Percentiles rank a stretch among this genome's conserved stretches.
Conservation (phyloP, 2,113 vertebrate species). For the Barnardius zonarius region DNA sequence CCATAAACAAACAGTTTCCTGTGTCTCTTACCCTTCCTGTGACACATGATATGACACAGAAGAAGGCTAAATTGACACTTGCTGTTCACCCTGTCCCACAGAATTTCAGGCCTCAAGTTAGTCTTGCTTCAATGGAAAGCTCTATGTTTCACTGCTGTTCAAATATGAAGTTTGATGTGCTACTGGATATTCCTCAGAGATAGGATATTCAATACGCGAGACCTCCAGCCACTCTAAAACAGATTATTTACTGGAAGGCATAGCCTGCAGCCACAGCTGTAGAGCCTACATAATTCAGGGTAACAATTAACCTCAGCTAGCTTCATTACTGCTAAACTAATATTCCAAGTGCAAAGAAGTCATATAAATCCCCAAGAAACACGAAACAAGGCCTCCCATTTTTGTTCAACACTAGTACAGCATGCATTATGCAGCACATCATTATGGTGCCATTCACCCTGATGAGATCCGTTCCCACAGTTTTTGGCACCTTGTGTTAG, state of each 20-base stretch:
- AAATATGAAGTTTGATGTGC: neutral
- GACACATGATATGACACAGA: neutral
- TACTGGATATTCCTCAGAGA: neutral
- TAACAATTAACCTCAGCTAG: constrained; percentile 32
- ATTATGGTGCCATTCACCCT: neutral
- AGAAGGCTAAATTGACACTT: neutral
- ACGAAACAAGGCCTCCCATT: neutral
- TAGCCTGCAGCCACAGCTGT: neutral
- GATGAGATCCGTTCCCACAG: neutral
- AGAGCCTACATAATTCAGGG: neutral
- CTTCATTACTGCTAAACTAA: constrained; percentile 25
- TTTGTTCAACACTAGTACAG: neutral
- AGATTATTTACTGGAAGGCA: neutral
- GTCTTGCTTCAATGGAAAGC: neutral
- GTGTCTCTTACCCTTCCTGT: constrained; percentile 30
- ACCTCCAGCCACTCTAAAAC: neutral
- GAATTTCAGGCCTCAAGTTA: neutral
- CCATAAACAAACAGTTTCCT: neutral
- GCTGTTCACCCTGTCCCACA: neutral
- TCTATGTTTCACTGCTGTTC: neutral
- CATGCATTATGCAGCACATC: accelerated
- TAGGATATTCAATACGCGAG: neutral
- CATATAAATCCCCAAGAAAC: neutral
- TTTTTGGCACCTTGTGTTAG: neutral
- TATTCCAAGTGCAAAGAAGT: constrained; percentile 26